Evolutionary conservation across 2,888 invertebrate species (phyloP).

Genomic region (Eupeodes latifasciatus): DNA sequence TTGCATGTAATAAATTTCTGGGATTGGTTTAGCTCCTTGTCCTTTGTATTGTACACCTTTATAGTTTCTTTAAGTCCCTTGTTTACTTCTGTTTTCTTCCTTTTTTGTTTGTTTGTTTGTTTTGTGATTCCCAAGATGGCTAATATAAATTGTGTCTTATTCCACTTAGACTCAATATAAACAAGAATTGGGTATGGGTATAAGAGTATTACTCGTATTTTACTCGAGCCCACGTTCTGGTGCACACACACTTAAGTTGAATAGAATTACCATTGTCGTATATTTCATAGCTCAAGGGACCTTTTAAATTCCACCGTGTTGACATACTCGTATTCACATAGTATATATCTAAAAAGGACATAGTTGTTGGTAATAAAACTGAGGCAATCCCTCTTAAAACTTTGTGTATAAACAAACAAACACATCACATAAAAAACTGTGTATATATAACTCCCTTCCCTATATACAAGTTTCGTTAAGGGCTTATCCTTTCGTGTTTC

Average conservation of each 20-base stretch:
- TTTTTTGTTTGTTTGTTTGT: background rate
- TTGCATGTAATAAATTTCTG: too few species aligned
- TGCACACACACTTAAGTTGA: constrained; percentile 16
- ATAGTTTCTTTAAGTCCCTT: background rate
- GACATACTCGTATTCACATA: too few species aligned
- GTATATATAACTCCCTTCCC: background rate
- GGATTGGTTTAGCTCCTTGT: background rate
- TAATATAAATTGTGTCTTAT: background rate
- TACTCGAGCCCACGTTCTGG: background rate
- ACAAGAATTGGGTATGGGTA: background rate
- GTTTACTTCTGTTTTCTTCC: background rate
- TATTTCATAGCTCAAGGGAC: constrained; percentile 8
- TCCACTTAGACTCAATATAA: background rate
- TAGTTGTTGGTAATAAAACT: constrained; percentile 12
- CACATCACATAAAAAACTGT: background rate
- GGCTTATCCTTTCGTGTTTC: constrained; percentile 9
- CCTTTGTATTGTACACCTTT: too few species aligned
- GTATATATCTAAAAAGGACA: background rate
- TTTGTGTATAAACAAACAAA: background rate
- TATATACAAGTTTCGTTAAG: background rate
- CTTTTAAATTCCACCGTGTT: constrained; percentile 22
- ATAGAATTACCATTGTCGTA: constrained; percentile 15
- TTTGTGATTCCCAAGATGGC: background rate
- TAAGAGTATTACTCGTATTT: too few species aligned
- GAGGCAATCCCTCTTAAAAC: background rate